Evolutionary conservation across 1,140 invertebrate genomes (phyloP).

Genomic region (Saccostrea cuccullata): DNA sequence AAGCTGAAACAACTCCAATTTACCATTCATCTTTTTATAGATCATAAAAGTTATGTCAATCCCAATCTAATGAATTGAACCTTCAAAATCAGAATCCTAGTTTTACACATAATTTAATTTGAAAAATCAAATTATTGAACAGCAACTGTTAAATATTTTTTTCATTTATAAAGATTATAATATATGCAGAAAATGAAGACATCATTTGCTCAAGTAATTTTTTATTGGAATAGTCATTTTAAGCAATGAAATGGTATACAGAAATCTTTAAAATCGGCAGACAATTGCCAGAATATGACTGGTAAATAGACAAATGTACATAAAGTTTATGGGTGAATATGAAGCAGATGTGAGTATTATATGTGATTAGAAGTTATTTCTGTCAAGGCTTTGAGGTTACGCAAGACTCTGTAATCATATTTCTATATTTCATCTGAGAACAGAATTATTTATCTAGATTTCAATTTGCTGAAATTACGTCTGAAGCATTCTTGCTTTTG

Average conservation of each 20-base stretch:
- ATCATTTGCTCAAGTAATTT: not conserved
- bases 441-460: constrained; percentile 21
- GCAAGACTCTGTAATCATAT: constrained; percentile 1
- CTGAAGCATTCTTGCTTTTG: not conserved
- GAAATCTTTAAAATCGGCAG: not conserved
- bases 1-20: not conserved
- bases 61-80: not conserved
- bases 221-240: not conserved
- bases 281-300: not conserved
- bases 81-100: not conserved
- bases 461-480: constrained; percentile 27
- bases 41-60: not conserved
- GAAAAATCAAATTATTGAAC: not conserved
- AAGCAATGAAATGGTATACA: not conserved
- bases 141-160: not conserved
- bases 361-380: constrained; percentile 22
- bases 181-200: not conserved
- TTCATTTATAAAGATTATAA: not conserved
- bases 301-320: not conserved
- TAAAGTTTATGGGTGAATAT: not conserved
- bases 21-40: not conserved
- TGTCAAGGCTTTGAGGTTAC: constrained; percentile 14
- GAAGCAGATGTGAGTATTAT: constrained; percentile 18
- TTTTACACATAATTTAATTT: not conserved
- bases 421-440: not conserved